Conservation (phyloP, 2,113 vertebrate genomes). For the Uropsilus gracilis region DNA sequence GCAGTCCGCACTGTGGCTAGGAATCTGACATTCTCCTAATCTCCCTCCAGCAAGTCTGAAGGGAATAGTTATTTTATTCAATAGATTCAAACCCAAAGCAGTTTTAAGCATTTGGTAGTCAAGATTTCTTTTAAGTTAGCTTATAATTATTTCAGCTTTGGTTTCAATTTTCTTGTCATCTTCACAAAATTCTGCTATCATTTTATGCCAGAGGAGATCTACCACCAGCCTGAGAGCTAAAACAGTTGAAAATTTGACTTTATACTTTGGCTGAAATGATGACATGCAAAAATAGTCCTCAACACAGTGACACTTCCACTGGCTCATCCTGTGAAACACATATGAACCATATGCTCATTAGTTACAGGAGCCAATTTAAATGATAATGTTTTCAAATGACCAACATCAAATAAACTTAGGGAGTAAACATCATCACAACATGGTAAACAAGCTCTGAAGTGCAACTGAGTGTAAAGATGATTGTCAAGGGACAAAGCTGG, state of each 20-base stretch:
- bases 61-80: constrained; percentile 48
- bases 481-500: constrained; percentile 78
- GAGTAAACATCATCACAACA: constrained; percentile 79
- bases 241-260: constrained; percentile 8
- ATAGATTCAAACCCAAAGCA: constrained; percentile 32
- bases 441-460: constrained; percentile 84
- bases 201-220: neutral
- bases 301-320: constrained; percentile 13
- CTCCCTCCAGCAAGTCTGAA: constrained; percentile 44
- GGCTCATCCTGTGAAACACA: constrained; percentile 59
- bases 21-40: neutral
- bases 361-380: constrained; percentile 84
- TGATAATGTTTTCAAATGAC: constrained; percentile 83
- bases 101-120: constrained; percentile 34
- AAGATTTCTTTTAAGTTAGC: constrained; percentile 5
- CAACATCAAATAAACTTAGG: constrained; percentile 82
- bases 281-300: neutral
- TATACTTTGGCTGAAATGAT: constrained; percentile 36
- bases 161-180: constrained; percentile 19
- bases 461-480: constrained; percentile 83
- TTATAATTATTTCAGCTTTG: constrained; percentile 51
- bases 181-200: constrained; percentile 36
- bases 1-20: neutral
- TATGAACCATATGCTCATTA: constrained; percentile 82
- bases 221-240: neutral